Conservation (phyloP, 2,797 vertebrate genomes). For the Peromyscus nudipes region DNA sequence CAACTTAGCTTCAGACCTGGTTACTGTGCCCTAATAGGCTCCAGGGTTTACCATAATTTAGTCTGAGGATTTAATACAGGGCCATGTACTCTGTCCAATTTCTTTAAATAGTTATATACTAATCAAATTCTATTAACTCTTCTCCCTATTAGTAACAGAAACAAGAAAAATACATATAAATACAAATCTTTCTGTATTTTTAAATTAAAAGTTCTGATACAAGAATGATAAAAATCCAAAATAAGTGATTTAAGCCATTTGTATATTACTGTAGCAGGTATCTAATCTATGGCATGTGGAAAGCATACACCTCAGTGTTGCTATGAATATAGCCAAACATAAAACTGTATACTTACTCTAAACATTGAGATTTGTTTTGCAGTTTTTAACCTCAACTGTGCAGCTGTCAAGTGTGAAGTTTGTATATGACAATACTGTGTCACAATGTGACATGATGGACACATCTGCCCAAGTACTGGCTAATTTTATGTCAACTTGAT, state of each 20-base stretch:
- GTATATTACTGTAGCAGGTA: background rate
- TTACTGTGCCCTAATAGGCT: background rate
- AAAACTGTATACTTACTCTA: background rate
- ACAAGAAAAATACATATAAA: constrained; percentile 41
- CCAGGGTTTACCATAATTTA: background rate
- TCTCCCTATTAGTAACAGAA: constrained; percentile 23
- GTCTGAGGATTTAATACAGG: background rate
- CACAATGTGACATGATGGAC: background rate
- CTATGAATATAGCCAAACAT: background rate
- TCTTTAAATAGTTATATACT: background rate
- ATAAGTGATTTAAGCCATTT: constrained; percentile 37
- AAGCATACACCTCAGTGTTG: background rate
- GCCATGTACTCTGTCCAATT: background rate
- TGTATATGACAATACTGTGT: background rate
- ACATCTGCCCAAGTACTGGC: background rate
- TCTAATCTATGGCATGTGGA: background rate
- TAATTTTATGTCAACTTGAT: background rate
- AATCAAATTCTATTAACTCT: constrained; percentile 6
- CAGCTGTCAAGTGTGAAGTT: background rate
- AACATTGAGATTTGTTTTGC: background rate
- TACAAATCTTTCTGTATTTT: constrained; percentile 7
- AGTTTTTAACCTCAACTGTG: background rate
- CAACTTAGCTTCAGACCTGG: background rate
- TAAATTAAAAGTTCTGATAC: constrained; percentile 48
- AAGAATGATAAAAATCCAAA: constrained; percentile 47